These are phyloP conservation scores for Protophormia terraenovae DNA, from an alignment of 2,888 invertebrate species.

Conservation along the genomic window DNA sequence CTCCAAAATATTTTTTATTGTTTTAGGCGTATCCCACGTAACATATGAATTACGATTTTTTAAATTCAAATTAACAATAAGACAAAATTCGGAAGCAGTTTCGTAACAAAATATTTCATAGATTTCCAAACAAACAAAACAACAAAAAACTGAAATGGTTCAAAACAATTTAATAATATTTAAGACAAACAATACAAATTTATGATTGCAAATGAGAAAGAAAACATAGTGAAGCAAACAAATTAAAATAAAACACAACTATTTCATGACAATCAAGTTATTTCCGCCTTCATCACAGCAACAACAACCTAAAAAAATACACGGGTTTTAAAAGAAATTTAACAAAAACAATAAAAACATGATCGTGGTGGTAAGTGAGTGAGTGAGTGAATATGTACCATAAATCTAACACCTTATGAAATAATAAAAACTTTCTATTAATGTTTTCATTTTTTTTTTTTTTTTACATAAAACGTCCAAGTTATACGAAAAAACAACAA, in stretches of 20 bases:
- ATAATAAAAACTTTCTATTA: slow-evolving; percentile 60
- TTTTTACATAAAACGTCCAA: slow-evolving; percentile 45
- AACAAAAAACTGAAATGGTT: background rate
- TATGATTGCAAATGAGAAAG: slow-evolving; percentile 11
- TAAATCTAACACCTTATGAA: slow-evolving; percentile 64
- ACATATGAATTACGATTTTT: no score
- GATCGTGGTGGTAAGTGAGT: slow-evolving; percentile 8
- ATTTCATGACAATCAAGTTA: slow-evolving; percentile 48
- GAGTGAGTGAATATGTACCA: slow-evolving; percentile 10
- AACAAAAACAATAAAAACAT: background rate
- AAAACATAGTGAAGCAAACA: slow-evolving; percentile 11
- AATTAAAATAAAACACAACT: background rate
- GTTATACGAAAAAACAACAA: background rate
- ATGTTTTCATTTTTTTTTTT: slow-evolving; percentile 32
- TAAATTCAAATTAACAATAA: background rate
- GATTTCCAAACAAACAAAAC: slow-evolving; percentile 7
- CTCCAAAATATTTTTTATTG: no score
- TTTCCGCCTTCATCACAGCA: slow-evolving; percentile 56
- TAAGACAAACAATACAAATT: slow-evolving; percentile 32
- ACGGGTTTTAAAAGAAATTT: background rate
- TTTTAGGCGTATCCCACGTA: no score
- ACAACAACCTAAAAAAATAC: background rate
- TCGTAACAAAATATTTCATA: background rate
- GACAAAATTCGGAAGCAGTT: slow-evolving; percentile 38
- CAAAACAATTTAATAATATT: slow-evolving; percentile 32